Percentiles rank a stretch among this genome's conserved stretches.
phyloP scores from a whole-genome alignment of 1,140 invertebrate genomes.

The Drosophila sucinea region DNA sequence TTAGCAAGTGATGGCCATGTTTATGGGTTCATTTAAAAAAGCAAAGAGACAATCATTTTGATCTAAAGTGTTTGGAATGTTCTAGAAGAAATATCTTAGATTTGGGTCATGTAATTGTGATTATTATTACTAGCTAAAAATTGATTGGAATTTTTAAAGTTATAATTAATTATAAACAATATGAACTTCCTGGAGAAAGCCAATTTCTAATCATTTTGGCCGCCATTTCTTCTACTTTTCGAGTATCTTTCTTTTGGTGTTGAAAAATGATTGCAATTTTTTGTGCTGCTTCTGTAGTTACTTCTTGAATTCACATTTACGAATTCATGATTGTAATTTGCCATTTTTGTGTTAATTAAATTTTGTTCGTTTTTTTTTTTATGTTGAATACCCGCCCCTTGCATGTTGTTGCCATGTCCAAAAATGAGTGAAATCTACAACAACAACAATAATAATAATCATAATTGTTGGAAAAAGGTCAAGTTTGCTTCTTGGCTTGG shows the following conservation, averaged over 20 bases:
- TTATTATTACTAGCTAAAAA: no score
- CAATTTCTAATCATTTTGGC: no score
- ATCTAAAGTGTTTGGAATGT: not conserved
- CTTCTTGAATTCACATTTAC: not conserved
- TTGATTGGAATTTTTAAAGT: no score
- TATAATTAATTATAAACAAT: no score
- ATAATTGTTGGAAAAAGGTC: slow-evolving; percentile 48
- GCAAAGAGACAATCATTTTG: not conserved
- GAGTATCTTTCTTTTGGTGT: no score
- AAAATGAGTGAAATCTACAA: slow-evolving; percentile 24
- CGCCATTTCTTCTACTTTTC: no score
- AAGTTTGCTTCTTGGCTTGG: slow-evolving; percentile 57
- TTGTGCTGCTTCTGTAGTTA: slow-evolving; percentile 6
- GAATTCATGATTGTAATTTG: slow-evolving; percentile 40
- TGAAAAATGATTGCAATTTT: no score
- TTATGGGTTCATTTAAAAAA: slow-evolving; percentile 2
- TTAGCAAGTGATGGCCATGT: slow-evolving; percentile 5
- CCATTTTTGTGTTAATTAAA: slow-evolving; percentile 56
- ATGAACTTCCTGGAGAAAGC: no score
- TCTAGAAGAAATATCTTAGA: not conserved
- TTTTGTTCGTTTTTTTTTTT: not conserved
- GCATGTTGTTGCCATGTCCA: slow-evolving; percentile 42
- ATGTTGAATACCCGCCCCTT: slow-evolving; percentile 38
- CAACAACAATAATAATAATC: slow-evolving; percentile 18
- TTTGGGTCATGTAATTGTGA: no score